Evolutionary conservation across 2,113 vertebrate species (phyloP).

Genomic region (Illadopsis cleaveri): DNA sequence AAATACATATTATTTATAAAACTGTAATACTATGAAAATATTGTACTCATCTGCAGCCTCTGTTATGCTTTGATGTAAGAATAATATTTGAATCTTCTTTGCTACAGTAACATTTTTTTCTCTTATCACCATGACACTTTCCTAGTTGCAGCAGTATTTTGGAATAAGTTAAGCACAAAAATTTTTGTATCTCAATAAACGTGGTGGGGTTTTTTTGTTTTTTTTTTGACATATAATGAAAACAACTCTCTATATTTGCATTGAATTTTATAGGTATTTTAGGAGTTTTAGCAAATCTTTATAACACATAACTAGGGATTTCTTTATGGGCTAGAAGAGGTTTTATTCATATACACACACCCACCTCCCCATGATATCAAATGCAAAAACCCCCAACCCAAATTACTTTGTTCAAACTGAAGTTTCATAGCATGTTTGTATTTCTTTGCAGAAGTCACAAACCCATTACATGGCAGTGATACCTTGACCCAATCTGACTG

Average conservation of each 20-base stretch:
- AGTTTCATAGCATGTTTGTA: background rate
- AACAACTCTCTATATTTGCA: background rate
- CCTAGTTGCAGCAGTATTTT: background rate
- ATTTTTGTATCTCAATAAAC: background rate
- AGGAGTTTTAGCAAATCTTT: background rate
- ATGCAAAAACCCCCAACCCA: background rate
- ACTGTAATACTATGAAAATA: background rate
- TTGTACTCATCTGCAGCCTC: background rate
- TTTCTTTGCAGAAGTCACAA: background rate
- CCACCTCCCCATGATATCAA: rapidly evolving
- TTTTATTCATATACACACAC: background rate
- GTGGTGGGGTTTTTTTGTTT: background rate
- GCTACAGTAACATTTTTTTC: background rate
- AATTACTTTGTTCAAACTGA: background rate
- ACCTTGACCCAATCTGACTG: background rate
- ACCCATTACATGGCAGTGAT: background rate
- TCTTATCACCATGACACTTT: background rate
- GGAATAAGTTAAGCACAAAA: background rate
- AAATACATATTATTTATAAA: background rate
- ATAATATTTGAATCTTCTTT: background rate
- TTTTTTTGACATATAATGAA: background rate
- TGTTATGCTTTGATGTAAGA: background rate
- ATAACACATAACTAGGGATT: background rate
- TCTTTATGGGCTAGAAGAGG: background rate
- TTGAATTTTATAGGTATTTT: background rate